These are phyloP conservation scores for Oligia latruncula DNA, from an alignment of 2,888 invertebrate genomes.

Conservation along the genomic window DNA sequence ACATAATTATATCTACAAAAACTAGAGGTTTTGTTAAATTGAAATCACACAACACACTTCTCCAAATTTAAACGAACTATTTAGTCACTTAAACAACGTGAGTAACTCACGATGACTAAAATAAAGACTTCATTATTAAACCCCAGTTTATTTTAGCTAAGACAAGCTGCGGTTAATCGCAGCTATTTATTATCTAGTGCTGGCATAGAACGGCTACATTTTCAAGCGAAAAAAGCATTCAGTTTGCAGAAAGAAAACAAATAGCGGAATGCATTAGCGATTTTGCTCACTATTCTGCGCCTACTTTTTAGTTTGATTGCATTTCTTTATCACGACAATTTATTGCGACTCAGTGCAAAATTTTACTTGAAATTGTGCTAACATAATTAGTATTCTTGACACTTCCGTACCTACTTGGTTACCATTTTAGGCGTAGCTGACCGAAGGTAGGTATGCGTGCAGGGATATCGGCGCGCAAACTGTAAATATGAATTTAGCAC, in stretches of 20 bases:
- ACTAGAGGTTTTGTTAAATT: too few relatives aligned
- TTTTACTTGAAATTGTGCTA: neutral
- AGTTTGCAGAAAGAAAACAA: constrained; percentile 53
- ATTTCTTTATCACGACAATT: constrained; percentile 49
- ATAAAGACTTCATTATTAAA: constrained; percentile 46
- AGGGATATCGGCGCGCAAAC: too few relatives aligned
- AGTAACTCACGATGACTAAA: constrained; percentile 18
- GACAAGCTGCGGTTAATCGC: constrained; percentile 55
- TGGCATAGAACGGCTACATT: constrained; percentile 50
- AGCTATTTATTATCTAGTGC: constrained; percentile 59
- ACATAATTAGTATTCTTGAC: constrained; percentile 10
- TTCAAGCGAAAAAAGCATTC: constrained; percentile 48
- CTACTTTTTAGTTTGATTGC: constrained; percentile 49
- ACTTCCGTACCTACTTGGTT: neutral
- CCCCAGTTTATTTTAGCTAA: constrained; percentile 47
- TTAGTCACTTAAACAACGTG: neutral
- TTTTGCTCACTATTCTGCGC: constrained; percentile 44
- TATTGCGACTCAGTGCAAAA: constrained; percentile 38
- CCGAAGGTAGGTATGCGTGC: neutral
- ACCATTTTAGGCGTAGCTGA: neutral
- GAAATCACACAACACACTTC: too few relatives aligned
- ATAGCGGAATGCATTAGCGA: constrained; percentile 61
- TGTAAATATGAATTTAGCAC: neutral
- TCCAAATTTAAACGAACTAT: neutral
- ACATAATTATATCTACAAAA: neutral